Conservation (phyloP, 2,797 vertebrate genomes). For the Chanos chanos region DNA sequence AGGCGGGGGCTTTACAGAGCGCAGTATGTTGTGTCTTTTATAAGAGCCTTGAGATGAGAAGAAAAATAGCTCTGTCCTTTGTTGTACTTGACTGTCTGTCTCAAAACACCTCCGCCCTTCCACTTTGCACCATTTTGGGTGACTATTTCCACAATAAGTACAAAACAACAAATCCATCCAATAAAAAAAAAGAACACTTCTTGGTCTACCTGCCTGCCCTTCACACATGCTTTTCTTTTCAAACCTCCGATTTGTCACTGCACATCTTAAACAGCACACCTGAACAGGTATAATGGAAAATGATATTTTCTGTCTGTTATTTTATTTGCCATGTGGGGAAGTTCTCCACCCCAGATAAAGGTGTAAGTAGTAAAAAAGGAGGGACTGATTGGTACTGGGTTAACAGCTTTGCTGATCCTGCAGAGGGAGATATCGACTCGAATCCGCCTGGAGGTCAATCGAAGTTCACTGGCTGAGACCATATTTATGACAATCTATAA, state of each 20-base stretch:
- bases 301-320: conserved; percentile 31
- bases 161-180: not conserved
- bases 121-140: not conserved
- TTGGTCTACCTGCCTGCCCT: conserved; percentile 13
- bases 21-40: too few relatives aligned
- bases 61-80: conserved; percentile 28
- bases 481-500: conserved; percentile 63
- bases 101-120: not conserved
- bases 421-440: conserved; percentile 56
- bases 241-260: not conserved
- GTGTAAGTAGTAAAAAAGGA: conserved; percentile 53
- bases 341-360: conserved; percentile 38
- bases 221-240: not conserved
- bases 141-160: not conserved
- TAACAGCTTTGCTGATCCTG: conserved; percentile 54
- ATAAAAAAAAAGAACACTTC: not conserved
- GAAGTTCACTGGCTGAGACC: conserved; percentile 54
- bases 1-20: conserved; percentile 23
- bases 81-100: not conserved
- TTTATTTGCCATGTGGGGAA: conserved; percentile 50
- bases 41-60: too few relatives aligned
- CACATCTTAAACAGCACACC: not conserved
- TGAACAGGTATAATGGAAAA: conserved; percentile 22
- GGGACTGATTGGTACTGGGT: conserved; percentile 54
- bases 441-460: conserved; percentile 55